These are phyloP conservation scores for Polypedilum pembai DNA, from an alignment of 1,140 invertebrate species.

Conservation along the genomic window DNA sequence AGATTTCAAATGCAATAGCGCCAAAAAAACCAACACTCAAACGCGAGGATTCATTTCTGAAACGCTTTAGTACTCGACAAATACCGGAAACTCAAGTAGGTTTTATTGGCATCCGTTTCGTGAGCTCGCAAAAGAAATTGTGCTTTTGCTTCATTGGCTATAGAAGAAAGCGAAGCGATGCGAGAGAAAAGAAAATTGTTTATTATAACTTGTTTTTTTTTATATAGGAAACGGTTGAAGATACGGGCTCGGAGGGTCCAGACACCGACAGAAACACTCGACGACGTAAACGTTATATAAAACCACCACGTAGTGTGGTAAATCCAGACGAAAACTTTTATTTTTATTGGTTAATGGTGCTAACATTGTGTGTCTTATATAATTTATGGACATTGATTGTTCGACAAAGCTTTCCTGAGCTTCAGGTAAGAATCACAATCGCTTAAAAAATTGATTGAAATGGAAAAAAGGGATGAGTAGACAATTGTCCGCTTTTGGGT, in stretches of 20 bases:
- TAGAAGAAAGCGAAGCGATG: too few species aligned
- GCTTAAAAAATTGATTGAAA: slow-evolving; percentile 31
- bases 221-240: slow-evolving; percentile 49
- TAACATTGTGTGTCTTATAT: slow-evolving; percentile 84
- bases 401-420: slow-evolving; percentile 85
- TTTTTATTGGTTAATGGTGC: slow-evolving; percentile 87
- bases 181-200: background rate
- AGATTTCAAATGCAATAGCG: slow-evolving; percentile 80
- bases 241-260: slow-evolving; percentile 59
- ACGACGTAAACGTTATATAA: slow-evolving; percentile 54
- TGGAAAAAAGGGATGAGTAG: background rate
- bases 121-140: background rate
- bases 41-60: slow-evolving; percentile 89
- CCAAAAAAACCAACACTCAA: slow-evolving; percentile 80
- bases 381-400: slow-evolving; percentile 94
- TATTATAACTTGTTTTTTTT: slow-evolving; percentile 24
- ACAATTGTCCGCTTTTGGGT: slow-evolving; percentile 20
- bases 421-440: slow-evolving; percentile 53
- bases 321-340: slow-evolving; percentile 94
- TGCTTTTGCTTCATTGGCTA: too few species aligned
- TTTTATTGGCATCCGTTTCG: slow-evolving; percentile 34
- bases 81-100: slow-evolving; percentile 80
- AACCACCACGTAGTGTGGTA: slow-evolving; percentile 75
- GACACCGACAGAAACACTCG: slow-evolving; percentile 53
- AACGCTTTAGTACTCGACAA: slow-evolving; percentile 86